Evolutionary conservation across 2,113 vertebrate species (phyloP).

Genomic region (Platichthys stellatus): DNA sequence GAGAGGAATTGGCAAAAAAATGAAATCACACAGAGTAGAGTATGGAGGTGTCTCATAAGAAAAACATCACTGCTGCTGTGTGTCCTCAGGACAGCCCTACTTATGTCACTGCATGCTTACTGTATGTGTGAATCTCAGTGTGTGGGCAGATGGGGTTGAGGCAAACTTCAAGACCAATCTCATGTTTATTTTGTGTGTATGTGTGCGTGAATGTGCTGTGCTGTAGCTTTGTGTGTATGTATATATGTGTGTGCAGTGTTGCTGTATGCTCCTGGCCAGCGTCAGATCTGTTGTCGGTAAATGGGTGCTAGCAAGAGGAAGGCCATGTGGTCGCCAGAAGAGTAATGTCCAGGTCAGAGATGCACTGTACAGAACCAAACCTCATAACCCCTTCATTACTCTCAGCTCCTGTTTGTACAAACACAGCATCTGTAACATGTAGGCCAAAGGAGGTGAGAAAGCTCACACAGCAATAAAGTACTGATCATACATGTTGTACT

Average conservation of each 20-base stretch:
- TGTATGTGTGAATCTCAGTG: constrained; percentile 41
- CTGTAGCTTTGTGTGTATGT: constrained; percentile 5
- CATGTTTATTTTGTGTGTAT: constrained; percentile 23
- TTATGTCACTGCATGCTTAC: constrained; percentile 49
- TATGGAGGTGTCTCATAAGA: constrained; percentile 48
- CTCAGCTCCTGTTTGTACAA: constrained; percentile 10
- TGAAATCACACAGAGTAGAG: background rate
- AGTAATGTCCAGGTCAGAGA: constrained; percentile 65
- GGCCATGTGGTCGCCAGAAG: constrained; percentile 57
- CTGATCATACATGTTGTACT: background rate
- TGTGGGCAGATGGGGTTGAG: constrained; percentile 53
- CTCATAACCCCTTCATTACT: constrained; percentile 42
- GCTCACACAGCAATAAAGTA: background rate
- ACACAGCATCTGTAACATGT: background rate
- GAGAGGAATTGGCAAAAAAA: background rate
- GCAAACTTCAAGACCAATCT: constrained; percentile 62
- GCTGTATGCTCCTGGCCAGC: constrained; percentile 39
- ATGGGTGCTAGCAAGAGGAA: constrained; percentile 38
- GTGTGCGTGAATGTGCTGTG: constrained; percentile 22
- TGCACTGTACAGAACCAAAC: constrained; percentile 42
- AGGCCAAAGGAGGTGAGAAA: background rate
- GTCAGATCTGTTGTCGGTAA: constrained; percentile 52
- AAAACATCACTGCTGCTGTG: constrained; percentile 36
- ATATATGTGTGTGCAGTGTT: constrained; percentile 4
- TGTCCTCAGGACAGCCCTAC: constrained; percentile 56